A percentile compares a stretch with the other conserved stretches of the same genome.
Conservation (phyloP, 2,888 invertebrate species). For the Carcina quercana region DNA sequence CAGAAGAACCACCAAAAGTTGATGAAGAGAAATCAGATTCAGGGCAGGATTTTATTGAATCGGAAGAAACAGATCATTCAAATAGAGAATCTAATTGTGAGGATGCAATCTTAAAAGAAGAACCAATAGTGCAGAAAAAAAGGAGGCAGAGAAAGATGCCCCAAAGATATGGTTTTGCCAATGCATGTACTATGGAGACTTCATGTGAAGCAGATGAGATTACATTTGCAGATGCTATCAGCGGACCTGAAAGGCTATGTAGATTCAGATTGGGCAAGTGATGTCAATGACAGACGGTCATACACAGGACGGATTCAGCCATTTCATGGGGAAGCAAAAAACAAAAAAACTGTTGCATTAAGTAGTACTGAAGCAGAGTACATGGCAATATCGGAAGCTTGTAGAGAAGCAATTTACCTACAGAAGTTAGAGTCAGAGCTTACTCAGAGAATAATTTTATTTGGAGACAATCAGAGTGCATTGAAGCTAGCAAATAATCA, state of each 20-base stretch:
- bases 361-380: slow-evolving; percentile 7
- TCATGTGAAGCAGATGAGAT: not conserved
- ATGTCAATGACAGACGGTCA: slow-evolving; percentile 8
- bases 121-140: no score
- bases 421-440: slow-evolving; percentile 6
- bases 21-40: no score
- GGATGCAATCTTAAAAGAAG: no score
- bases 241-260: slow-evolving; percentile 10
- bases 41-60: no score
- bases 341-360: slow-evolving; percentile 10
- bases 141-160: slow-evolving; percentile 5
- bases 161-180: slow-evolving; percentile 8
- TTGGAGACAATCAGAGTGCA: slow-evolving; percentile 2
- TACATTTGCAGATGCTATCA: slow-evolving; percentile 1
- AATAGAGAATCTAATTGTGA: no score
- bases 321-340: slow-evolving; percentile 9
- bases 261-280: slow-evolving; percentile 12
- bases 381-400: slow-evolving; percentile 10
- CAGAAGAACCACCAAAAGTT: no score
- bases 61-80: no score
- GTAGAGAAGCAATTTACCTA: slow-evolving; percentile 9
- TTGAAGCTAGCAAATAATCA: not conserved
- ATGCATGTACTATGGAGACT: slow-evolving; percentile 1
- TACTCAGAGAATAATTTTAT: not conserved
- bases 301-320: slow-evolving; percentile 7